Percentiles rank a stretch among this genome's conserved stretches.
phyloP scores from a whole-genome alignment of 2,113 vertebrate species.

The Trachemys scripta region DNA sequence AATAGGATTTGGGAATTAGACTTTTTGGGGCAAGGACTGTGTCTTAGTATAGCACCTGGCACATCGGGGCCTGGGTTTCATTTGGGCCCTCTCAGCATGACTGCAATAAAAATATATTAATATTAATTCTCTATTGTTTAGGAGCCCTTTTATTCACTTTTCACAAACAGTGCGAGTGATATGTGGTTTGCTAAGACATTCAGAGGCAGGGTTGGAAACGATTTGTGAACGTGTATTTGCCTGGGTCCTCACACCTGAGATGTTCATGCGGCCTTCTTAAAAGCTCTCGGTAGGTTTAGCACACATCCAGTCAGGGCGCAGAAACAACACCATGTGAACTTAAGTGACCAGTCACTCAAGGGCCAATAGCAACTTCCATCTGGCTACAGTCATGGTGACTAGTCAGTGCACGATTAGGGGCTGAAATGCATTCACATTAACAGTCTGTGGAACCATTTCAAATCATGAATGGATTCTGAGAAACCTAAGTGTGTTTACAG shows the following conservation, averaged over 20 bases:
- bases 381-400: not conserved
- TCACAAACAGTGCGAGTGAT: not conserved
- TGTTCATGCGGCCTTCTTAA: rapidly evolving
- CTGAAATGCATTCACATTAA: not conserved
- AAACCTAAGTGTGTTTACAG: rapidly evolving
- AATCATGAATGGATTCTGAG: not conserved
- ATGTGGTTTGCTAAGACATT: not conserved
- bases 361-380: not conserved
- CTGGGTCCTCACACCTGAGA: not conserved
- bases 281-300: not conserved
- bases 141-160: not conserved
- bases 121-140: not conserved
- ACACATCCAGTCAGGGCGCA: not conserved
- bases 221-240: not conserved
- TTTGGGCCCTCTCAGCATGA: not conserved
- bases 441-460: not conserved
- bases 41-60: not conserved
- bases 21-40: rapidly evolving
- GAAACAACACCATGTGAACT: not conserved
- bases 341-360: not conserved
- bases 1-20: not conserved
- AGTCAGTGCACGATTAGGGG: not conserved
- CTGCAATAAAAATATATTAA: not conserved
- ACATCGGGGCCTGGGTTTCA: not conserved
- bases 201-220: not conserved